Conservation (phyloP, 30 jellyfish, hydroid and myxozoan species). For the Aurelia coerulea region DNA sequence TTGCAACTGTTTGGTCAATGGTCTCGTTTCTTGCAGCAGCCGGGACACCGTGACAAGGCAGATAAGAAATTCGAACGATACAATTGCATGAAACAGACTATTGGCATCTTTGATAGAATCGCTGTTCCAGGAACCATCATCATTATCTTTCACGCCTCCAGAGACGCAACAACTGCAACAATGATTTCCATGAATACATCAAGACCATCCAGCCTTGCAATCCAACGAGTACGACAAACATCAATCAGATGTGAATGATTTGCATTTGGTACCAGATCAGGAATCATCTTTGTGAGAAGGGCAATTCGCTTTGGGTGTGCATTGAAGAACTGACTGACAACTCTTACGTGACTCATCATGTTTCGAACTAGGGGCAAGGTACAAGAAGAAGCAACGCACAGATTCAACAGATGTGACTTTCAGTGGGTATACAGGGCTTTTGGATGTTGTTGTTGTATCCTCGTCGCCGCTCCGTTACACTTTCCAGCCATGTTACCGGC, state of each 20-base stretch:
- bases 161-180: slow-evolving; percentile 45
- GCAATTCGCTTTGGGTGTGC: background rate
- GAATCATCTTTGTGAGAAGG: background rate
- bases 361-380: slow-evolving; percentile 43
- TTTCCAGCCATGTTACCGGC: slow-evolving; percentile 83
- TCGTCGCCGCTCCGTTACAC: slow-evolving; percentile 51
- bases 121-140: slow-evolving; percentile 14
- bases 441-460: slow-evolving; percentile 4
- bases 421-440: slow-evolving; percentile 73
- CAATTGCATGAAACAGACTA: slow-evolving; percentile 8
- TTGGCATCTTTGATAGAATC: slow-evolving; percentile 3
- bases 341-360: slow-evolving; percentile 59
- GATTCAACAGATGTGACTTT: slow-evolving; percentile 37
- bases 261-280: slow-evolving; percentile 1
- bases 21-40: slow-evolving; percentile 19
- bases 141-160: slow-evolving; percentile 30
- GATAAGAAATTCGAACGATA: slow-evolving; percentile 10
- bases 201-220: slow-evolving; percentile 63
- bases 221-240: slow-evolving; percentile 83
- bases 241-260: slow-evolving; percentile 32
- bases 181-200: slow-evolving; percentile 39
- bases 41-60: slow-evolving; percentile 43
- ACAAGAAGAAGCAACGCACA: slow-evolving; percentile 59
- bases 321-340: slow-evolving; percentile 5
- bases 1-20: slow-evolving; percentile 60